Evolutionary conservation across 2,888 invertebrate genomes (phyloP).

Genomic region (Falcaria lacertinaria): DNA sequence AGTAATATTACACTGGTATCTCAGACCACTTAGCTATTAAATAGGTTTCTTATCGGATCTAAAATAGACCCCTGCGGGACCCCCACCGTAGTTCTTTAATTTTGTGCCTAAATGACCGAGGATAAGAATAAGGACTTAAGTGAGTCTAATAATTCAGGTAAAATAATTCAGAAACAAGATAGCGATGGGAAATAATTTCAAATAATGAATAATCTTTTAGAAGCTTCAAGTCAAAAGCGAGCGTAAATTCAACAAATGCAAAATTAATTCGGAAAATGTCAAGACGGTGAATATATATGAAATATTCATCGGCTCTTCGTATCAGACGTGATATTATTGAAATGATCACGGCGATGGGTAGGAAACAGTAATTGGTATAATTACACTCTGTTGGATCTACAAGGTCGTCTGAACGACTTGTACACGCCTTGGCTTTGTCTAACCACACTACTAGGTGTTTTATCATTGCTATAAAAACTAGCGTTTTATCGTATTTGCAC

Average conservation of each 20-base stretch:
- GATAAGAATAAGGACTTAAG: no score
- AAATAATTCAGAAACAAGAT: no score
- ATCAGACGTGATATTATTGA: conserved; percentile 18
- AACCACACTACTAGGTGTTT: neutral
- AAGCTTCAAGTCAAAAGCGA: neutral
- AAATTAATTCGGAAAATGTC: neutral
- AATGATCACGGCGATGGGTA: conserved; percentile 18
- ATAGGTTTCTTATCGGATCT: neutral
- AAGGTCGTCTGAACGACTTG: neutral
- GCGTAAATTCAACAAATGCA: neutral
- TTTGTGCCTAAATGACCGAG: neutral
- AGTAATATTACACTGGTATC: neutral
- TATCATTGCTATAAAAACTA: neutral
- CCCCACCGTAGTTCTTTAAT: neutral
- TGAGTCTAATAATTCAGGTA: no score
- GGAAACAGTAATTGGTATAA: conserved; percentile 19
- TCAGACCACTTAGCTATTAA: neutral
- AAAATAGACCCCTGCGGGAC: neutral
- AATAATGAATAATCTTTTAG: neutral
- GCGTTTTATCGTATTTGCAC: no score
- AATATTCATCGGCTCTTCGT: neutral
- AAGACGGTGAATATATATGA: neutral
- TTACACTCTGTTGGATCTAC: neutral
- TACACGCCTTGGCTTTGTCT: neutral
- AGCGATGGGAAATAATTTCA: neutral